Evolutionary conservation across 2,113 vertebrate genomes (phyloP), one percentile per base, ranked within the genome.

Genomic region (Misgurnus mizolepis): DNA sequence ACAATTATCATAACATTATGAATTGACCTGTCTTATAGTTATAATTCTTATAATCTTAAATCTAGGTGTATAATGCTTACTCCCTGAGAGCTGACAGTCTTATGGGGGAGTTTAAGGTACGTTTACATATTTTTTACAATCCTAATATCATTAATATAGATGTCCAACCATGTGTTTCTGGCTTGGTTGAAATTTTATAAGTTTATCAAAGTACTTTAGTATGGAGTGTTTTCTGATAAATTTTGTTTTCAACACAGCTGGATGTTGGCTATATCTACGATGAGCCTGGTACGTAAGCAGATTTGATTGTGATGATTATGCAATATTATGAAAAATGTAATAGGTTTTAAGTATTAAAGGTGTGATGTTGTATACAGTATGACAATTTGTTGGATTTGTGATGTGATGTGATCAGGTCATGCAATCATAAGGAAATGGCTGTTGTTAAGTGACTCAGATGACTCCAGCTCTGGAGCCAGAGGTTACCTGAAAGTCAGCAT

Each of bases 401-500:
- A 50, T 88, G 72, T 3, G 55, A 50, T 84, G 22, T 70, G 6
- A 9, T 12, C 73, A 99, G 97, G 93, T 84, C 98, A 99, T 15
- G 92, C 94, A 61, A 89, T 97, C 62, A 93, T 97, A 94, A 94
- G 95, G 86, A 99, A 97, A 85, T 99, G 98, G 98, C 94, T 99
- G 65, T 94, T 99, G 64, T 90, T 99, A 86, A 95, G 90, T 88
- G 96, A 98, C 85, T 93, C 95, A 0, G 96, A 98, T 87, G 96
- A 99, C 73, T 67, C 93, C 69, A 94, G 86, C 87, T 95, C 93
- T 4, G 96, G 94, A 53, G 90, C 96, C 62, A 97, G 92, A 90
- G 98, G 98, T 75, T 99, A 99, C 88, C 87, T 99, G 74, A 99
- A 99, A 95, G 96, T 98, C 92, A 99, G 95, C 91, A 95, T 99